These are phyloP conservation scores for Sycophila sp. DNA, from an alignment of 1,140 invertebrate genomes.

Conservation along the genomic window DNA sequence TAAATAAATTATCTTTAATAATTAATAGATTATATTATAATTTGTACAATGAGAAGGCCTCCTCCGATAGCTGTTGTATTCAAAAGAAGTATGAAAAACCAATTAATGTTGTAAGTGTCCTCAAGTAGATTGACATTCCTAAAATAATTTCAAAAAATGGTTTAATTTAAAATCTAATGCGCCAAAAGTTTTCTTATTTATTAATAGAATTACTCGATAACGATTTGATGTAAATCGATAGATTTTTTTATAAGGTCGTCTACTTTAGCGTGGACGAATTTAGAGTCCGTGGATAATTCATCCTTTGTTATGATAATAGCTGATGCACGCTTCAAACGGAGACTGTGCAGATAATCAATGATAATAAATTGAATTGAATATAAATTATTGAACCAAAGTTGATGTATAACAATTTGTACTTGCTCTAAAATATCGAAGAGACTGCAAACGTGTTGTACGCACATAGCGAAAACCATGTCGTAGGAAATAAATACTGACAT, in stretches of 20 bases:
- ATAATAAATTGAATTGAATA: background rate
- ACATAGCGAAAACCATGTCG: conserved; percentile 19
- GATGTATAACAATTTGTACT: background rate
- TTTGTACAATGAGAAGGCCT: background rate
- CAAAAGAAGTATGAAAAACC: conserved; percentile 1
- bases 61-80: background rate
- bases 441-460: background rate
- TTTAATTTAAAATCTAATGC: background rate
- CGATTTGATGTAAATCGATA: conserved; percentile 1
- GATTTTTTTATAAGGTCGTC: background rate
- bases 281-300: background rate
- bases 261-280: background rate
- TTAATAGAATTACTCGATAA: background rate
- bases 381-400: background rate
- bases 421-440: conserved; percentile 7
- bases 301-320: background rate
- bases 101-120: background rate
- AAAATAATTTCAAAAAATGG: background rate
- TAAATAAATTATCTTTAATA: too few species aligned
- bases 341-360: background rate
- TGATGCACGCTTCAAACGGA: background rate
- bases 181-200: background rate
- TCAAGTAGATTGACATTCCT: background rate
- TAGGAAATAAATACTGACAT: background rate
- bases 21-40: too few species aligned